Evolutionary conservation across 2,797 vertebrate species (phyloP).

Genomic region (Schizothorax lantsangensis): DNA sequence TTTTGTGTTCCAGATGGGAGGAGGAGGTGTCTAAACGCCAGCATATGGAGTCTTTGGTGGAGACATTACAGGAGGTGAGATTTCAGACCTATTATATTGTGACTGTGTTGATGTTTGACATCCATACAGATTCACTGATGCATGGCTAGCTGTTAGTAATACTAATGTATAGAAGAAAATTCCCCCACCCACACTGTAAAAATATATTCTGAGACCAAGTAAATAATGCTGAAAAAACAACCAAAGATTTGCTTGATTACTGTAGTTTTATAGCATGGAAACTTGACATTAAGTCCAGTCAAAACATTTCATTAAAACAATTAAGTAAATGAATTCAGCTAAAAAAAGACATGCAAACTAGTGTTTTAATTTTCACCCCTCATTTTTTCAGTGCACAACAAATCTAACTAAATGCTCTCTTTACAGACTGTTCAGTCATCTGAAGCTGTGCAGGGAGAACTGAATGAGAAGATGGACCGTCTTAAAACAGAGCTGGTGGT

Average conservation of each 20-base stretch:
- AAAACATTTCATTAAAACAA: conserved; percentile 26
- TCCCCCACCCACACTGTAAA: conserved; percentile 4
- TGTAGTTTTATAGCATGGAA: conserved; percentile 23
- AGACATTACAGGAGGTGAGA: conserved; percentile 84
- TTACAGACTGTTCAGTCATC: conserved; percentile 88
- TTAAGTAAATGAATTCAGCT: background rate
- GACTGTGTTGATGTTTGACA: conserved; percentile 3
- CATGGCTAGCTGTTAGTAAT: background rate
- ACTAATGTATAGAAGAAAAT: background rate
- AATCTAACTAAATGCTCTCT: conserved; percentile 8
- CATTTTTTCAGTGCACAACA: background rate
- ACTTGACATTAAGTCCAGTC: conserved; percentile 25
- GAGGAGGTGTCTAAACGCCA: conserved; percentile 84
- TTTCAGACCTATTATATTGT: conserved; percentile 1
- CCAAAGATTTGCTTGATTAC: conserved; percentile 7
- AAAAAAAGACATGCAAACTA: background rate
- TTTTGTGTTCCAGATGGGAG: conserved; percentile 83
- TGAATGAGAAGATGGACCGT: conserved; percentile 92
- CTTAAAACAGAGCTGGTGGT: conserved; percentile 96
- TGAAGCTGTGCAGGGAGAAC: conserved; percentile 86
- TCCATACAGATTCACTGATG: conserved; percentile 7
- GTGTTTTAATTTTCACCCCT: background rate
- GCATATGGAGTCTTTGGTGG: conserved; percentile 84
- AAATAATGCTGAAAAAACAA: background rate
- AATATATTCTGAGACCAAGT: background rate